phyloP scores from a whole-genome alignment of 2,888 invertebrate genomes.

The Pseudoips prasinana region DNA sequence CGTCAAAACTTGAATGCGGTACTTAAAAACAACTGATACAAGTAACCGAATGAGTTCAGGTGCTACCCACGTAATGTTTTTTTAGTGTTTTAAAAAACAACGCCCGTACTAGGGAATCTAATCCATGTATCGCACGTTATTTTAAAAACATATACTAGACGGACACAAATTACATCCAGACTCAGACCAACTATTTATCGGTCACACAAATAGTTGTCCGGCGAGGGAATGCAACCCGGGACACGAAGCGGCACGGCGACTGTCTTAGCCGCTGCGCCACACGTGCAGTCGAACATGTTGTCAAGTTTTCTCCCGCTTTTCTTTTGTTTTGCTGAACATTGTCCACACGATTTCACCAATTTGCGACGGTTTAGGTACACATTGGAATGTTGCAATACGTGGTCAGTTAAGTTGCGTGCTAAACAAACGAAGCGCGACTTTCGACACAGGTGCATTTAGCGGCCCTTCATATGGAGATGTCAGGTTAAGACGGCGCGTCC shows the following conservation, averaged over 20 bases:
- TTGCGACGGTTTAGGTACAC: slow-evolving; percentile 53
- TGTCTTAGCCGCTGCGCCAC: too few relatives aligned
- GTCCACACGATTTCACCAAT: slow-evolving; percentile 66
- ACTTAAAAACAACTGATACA: slow-evolving; percentile 3
- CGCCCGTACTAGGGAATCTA: too few relatives aligned
- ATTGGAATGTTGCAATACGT: slow-evolving; percentile 55
- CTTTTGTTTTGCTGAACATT: slow-evolving; percentile 35
- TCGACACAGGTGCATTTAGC: slow-evolving; percentile 64
- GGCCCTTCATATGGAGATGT: slow-evolving; percentile 64
- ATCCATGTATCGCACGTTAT: too few relatives aligned
- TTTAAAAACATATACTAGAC: too few relatives aligned
- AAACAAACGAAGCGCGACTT: slow-evolving; percentile 62
- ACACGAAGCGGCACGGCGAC: too few relatives aligned
- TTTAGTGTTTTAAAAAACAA: too few relatives aligned
- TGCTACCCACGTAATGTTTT: too few relatives aligned
- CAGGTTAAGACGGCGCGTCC: slow-evolving; percentile 32
- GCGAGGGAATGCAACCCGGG: too few relatives aligned
- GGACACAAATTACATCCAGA: too few relatives aligned
- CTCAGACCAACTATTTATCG: too few relatives aligned
- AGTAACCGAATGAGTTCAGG: slow-evolving; percentile 9
- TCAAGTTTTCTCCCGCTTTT: slow-evolving; percentile 33
- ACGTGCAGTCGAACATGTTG: slow-evolving; percentile 27
- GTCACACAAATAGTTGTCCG: too few relatives aligned
- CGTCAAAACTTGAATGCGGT: slow-evolving; percentile 1
- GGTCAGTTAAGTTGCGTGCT: slow-evolving; percentile 63